Conservation (phyloP, 2,888 invertebrate species). For the Byasa hedistus region DNA sequence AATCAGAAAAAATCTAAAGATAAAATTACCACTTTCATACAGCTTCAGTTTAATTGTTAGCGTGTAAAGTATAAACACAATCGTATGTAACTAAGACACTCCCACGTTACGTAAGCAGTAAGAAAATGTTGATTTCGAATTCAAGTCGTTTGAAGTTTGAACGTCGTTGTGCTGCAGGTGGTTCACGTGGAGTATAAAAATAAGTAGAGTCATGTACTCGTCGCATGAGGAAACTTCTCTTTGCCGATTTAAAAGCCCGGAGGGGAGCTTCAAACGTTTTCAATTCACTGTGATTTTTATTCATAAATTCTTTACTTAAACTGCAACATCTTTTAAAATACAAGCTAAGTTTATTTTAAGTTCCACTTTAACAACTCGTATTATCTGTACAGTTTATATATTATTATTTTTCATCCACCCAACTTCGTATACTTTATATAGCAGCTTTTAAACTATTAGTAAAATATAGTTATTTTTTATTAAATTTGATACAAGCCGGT, state of each 20-base stretch:
- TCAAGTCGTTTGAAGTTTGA: constrained; percentile 1
- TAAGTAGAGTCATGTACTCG: neutral
- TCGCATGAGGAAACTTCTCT: neutral
- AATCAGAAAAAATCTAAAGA: no score
- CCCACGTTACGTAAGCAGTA: no score
- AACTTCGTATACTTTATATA: no score
- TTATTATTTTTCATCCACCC: no score
- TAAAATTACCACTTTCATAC: no score
- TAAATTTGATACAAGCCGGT: no score
- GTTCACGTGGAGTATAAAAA: neutral
- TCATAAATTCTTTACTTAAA: neutral
- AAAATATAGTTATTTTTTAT: no score
- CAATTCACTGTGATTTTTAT: constrained; percentile 7
- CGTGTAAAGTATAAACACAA: no score
- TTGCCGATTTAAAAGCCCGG: constrained; percentile 4
- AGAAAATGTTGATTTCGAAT: neutral
- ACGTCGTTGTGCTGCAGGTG: neutral
- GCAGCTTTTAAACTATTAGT: no score
- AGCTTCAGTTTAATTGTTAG: no score
- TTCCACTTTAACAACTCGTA: constrained; percentile 16
- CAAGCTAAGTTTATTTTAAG: neutral
- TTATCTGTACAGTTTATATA: no score
- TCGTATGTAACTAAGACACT: neutral
- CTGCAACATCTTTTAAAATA: no score
- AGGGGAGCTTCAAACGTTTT: neutral